Evolutionary conservation across 2,113 vertebrate species (phyloP).

Genomic region (Leptobrachium ailaonicum): DNA sequence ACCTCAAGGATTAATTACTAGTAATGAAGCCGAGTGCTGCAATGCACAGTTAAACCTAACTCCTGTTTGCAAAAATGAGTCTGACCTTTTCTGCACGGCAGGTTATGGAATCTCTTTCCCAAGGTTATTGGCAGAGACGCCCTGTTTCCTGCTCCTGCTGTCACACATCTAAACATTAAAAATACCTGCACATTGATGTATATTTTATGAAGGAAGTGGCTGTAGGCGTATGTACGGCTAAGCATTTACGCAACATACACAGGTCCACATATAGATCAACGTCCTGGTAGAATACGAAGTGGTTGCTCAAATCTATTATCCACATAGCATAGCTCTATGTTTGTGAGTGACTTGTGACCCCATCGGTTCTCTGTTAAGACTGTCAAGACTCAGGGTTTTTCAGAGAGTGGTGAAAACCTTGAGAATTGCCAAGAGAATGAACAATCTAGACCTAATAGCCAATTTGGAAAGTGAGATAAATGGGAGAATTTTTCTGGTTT

Average conservation of each 20-base stretch:
- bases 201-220: slow-evolving; percentile 18
- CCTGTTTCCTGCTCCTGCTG: slow-evolving; percentile 29
- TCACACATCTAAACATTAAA: slow-evolving; percentile 25
- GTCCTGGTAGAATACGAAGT: too few relatives aligned
- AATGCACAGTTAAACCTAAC: slow-evolving; percentile 55
- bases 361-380: too few relatives aligned
- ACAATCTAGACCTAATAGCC: too few relatives aligned
- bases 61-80: slow-evolving; percentile 57
- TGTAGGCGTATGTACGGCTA: not conserved
- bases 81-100: slow-evolving; percentile 58
- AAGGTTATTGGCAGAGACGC: slow-evolving; percentile 42
- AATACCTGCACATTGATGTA: not conserved
- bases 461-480: too few relatives aligned
- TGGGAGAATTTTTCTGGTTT: too few relatives aligned
- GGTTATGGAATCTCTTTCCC: slow-evolving; percentile 52
- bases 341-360: too few relatives aligned
- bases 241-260: not conserved
- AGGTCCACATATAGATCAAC: too few relatives aligned
- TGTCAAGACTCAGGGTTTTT: too few relatives aligned
- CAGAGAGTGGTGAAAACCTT: too few relatives aligned
- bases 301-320: too few relatives aligned
- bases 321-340: too few relatives aligned
- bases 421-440: too few relatives aligned
- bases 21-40: slow-evolving; percentile 59
- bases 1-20: slow-evolving; percentile 62